A percentile compares a stretch with the other conserved stretches of the same genome.
Conservation (phyloP, 23 tunicate species). For the Ascidia mentula region DNA sequence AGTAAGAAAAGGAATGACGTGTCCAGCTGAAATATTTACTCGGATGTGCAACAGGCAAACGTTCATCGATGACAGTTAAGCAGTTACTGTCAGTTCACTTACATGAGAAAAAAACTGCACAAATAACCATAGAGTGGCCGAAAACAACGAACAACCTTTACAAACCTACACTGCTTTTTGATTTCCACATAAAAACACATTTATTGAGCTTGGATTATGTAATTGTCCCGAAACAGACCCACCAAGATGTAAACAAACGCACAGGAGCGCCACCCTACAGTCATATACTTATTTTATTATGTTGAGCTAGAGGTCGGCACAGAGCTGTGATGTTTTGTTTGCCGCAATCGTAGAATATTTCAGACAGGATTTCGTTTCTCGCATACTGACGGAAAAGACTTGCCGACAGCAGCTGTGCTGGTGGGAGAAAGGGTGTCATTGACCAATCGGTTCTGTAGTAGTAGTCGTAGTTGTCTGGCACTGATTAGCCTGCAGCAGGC, state of each 20-base stretch:
- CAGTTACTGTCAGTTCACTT: neutral
- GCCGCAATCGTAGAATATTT: neutral
- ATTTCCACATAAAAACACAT: neutral
- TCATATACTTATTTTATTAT: neutral
- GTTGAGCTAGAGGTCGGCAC: too few species aligned
- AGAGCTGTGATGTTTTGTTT: too few species aligned
- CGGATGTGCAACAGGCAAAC: constrained; percentile 58
- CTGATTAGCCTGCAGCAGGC: too few species aligned
- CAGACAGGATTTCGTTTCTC: neutral
- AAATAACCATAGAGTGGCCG: neutral
- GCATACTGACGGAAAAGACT: neutral
- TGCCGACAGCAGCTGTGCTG: constrained; percentile 4
- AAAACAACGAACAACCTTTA: neutral
- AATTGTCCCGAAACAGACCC: neutral
- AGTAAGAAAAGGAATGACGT: constrained; percentile 36
- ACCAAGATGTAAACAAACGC: neutral
- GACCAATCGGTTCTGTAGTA: too few species aligned
- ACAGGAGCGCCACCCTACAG: neutral
- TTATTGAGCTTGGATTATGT: neutral
- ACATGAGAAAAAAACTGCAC: neutral
- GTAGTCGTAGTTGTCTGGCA: too few species aligned
- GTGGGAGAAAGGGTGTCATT: constrained; percentile 7
- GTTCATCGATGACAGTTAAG: constrained; percentile 17
- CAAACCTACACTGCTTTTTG: neutral
- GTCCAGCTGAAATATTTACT: constrained; percentile 52